phyloP scores from a whole-genome alignment of 2,888 invertebrate genomes.

The Panzeria rudis region DNA sequence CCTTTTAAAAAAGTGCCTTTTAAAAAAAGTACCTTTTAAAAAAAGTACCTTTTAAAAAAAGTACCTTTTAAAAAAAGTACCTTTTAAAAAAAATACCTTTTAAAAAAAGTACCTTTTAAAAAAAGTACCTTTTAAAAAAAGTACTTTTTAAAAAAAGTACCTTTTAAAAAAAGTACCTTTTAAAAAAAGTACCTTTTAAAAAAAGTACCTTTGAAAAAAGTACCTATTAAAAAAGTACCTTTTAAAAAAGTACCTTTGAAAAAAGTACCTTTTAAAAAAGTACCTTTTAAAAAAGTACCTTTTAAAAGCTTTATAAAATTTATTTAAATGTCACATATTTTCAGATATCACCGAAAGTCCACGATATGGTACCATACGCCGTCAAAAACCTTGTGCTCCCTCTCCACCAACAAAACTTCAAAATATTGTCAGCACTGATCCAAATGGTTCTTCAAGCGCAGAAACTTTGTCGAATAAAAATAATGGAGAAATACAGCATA shows the following conservation, averaged over 20 bases:
- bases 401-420: constrained; percentile 78
- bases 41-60: background rate
- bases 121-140: background rate
- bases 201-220: background rate
- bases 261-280: background rate
- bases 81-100: background rate
- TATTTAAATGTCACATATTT: background rate
- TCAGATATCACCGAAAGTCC: constrained; percentile 80
- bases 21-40: background rate
- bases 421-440: constrained; percentile 66
- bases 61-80: background rate
- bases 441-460: constrained; percentile 61
- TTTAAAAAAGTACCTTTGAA: background rate
- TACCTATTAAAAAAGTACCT: background rate
- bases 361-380: constrained; percentile 79
- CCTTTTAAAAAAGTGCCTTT: background rate
- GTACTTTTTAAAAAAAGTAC: background rate
- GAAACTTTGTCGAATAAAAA: constrained; percentile 67
- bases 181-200: background rate
- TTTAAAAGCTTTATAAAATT: background rate
- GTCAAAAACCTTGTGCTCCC: constrained; percentile 79
- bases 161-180: background rate
- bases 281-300: background rate
- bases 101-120: background rate
- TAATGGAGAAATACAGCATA: constrained; percentile 63